Conservation (phyloP, 2,113 vertebrate genomes). For the Sarotherodon lohbergeri region DNA sequence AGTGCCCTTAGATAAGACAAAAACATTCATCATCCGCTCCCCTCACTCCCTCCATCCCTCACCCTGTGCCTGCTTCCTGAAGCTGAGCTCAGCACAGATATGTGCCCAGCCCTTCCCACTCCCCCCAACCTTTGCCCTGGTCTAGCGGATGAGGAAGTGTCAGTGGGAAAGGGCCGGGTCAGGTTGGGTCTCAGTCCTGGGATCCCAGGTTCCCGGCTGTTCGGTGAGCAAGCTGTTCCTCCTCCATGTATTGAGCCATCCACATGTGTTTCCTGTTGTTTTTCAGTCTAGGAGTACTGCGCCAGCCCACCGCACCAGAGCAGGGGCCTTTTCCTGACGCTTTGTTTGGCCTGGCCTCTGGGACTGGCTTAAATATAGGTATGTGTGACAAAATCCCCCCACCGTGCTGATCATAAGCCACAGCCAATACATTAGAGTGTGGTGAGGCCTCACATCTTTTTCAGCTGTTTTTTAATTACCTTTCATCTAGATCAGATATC, state of each 20-base stretch:
- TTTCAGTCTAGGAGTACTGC: constrained; percentile 54
- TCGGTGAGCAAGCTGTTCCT: constrained; percentile 12
- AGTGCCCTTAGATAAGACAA: not conserved
- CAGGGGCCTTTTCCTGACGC: constrained; percentile 80
- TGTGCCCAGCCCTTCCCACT: not conserved
- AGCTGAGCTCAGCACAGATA: constrained; percentile 55
- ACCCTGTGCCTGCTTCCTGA: constrained; percentile 36
- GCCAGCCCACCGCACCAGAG: constrained; percentile 56
- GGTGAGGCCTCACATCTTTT: constrained; percentile 14
- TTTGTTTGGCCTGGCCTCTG: constrained; percentile 80
- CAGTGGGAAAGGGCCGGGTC: constrained; percentile 43
- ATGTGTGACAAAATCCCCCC: constrained; percentile 23
- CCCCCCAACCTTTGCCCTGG: constrained; percentile 33
- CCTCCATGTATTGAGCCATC: constrained; percentile 62
- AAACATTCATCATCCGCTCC: constrained; percentile 30
- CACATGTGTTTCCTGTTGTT: constrained; percentile 96
- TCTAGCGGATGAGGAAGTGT: constrained; percentile 66
- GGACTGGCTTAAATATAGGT: constrained; percentile 79
- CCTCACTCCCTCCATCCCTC: constrained; percentile 25
- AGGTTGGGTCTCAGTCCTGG: constrained; percentile 25
- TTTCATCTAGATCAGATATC: not conserved
- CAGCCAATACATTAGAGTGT: constrained; percentile 32
- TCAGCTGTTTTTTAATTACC: not conserved
- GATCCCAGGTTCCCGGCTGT: constrained; percentile 30
- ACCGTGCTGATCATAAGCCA: constrained; percentile 26